Conservation (phyloP, 1,140 invertebrate genomes). For the Zaprionus davidi region DNA sequence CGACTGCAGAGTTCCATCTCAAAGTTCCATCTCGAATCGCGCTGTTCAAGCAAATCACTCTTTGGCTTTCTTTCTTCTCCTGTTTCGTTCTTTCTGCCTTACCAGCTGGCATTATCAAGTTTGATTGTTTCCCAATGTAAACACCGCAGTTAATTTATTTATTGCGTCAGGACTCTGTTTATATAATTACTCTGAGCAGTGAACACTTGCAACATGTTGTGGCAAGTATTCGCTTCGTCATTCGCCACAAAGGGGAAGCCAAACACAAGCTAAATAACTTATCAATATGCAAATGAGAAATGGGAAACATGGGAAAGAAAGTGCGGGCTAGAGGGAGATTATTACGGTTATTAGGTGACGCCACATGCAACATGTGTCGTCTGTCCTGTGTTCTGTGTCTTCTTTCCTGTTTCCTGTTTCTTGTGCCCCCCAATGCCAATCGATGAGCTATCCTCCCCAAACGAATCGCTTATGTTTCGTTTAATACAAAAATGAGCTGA, state of each 20-base stretch:
- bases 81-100: background rate
- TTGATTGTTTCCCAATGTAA: background rate
- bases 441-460: slow-evolving; percentile 33
- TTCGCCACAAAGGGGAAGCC: slow-evolving; percentile 2
- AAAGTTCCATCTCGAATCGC: too few relatives aligned
- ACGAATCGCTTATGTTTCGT: slow-evolving; percentile 14
- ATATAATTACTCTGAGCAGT: background rate
- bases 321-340: background rate
- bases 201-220: slow-evolving; percentile 3
- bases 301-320: background rate
- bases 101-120: background rate
- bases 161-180: slow-evolving; percentile 2
- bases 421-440: slow-evolving; percentile 20
- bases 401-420: background rate
- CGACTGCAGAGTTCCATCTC: too few relatives aligned
- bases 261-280: slow-evolving; percentile 1
- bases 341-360: background rate
- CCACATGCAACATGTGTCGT: slow-evolving; percentile 66
- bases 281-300: slow-evolving; percentile 1
- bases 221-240: slow-evolving; percentile 4
- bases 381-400: background rate
- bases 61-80: background rate
- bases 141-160: slow-evolving; percentile 43
- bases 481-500: slow-evolving; percentile 29
- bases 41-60: too few relatives aligned